Percentiles rank a stretch among this genome's conserved stretches.
These are phyloP conservation scores for Sebastes hopkinsi DNA, from an alignment of 2,797 vertebrate genomes.

Conservation along the genomic window DNA sequence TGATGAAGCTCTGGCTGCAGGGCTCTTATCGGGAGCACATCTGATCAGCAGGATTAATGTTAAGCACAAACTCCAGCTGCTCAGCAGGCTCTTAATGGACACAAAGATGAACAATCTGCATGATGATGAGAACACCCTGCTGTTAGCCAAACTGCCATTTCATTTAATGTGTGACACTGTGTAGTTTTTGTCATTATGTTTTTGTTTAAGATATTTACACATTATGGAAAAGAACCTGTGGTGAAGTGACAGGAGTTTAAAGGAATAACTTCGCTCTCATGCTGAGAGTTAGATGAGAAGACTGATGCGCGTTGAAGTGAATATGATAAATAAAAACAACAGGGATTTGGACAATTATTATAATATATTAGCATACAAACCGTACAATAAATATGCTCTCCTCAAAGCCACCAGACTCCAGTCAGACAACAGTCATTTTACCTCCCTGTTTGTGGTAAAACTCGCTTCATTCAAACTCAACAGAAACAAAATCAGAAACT, in stretches of 20 bases:
- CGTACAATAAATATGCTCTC: too few relatives aligned
- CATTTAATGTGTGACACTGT: neutral
- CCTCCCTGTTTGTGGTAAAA: too few relatives aligned
- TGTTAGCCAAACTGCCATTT: neutral
- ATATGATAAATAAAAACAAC: too few relatives aligned
- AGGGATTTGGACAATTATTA: too few relatives aligned
- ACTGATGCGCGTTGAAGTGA: neutral
- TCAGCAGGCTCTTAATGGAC: neutral
- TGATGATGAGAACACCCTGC: neutral
- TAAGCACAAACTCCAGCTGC: conserved; percentile 3
- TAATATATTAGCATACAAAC: too few relatives aligned
- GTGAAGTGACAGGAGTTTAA: neutral
- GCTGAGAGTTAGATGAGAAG: neutral
- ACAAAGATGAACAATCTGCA: conserved; percentile 7
- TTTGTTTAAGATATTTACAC: neutral
- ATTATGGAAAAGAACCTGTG: neutral
- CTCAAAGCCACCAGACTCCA: too few relatives aligned
- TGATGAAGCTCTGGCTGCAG: conserved; percentile 8
- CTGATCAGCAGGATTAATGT: conserved; percentile 16
- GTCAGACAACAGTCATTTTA: too few relatives aligned
- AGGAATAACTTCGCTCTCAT: neutral
- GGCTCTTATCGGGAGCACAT: conserved; percentile 9
- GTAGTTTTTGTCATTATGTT: neutral
- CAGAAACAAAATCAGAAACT: too few relatives aligned
- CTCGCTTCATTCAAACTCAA: too few relatives aligned